Evolutionary conservation across 2,888 invertebrate species (phyloP), one percentile per base, ranked within the genome.

Genomic region (Thecocarcelia acutangulata): DNA sequence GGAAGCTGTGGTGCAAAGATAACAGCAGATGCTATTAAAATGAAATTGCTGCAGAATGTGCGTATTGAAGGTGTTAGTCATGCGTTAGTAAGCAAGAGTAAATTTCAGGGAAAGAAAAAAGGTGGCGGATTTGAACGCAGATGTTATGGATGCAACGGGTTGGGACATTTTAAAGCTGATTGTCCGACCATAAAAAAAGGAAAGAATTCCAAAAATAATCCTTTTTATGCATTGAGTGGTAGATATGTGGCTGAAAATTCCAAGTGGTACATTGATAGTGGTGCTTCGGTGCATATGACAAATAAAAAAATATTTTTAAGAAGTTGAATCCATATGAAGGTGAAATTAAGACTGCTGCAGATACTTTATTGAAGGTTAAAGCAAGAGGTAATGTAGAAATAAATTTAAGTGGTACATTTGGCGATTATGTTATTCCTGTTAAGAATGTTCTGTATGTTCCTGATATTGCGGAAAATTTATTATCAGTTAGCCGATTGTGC

Each of bases 1-100:
- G 83, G 81, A 70, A 74, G 83, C 50, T 80, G 78, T n/a, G 82
- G 77, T 13, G n/a, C n/a, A n/a, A n/a, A n/a, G n/a, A n/a, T n/a
- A n/a, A n/a, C n/a, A n/a, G n/a, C n/a, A n/a, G n/a, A n/a, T n/a
- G n/a, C n/a, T n/a, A n/a, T n/a, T n/a, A n/a, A n/a, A n/a, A n/a
- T n/a, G n/a, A n/a, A n/a, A n/a, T 24, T 81, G 11, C 13, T 77
- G n/a, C 63, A 82, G 40, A 54, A 77, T 77, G 56, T 70, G 6
- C 28, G 46, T 5, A 12, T 17, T 12, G 50, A 46, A 24, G 50
- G 24, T 50, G 42, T n/a, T 40, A 61, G 17, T n/a, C 40, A 15
- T 40, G 15, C 56, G 3, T n/a, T 42, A 68, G 11, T 44, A 54
- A 28, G n/a, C 21, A 54, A 54, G n/a, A 54, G 28, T 12, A 54